Evolutionary conservation across 2,797 vertebrate genomes (phyloP), one percentile per base, ranked within the genome.

Genomic region (Leptoclinus maculatus): DNA sequence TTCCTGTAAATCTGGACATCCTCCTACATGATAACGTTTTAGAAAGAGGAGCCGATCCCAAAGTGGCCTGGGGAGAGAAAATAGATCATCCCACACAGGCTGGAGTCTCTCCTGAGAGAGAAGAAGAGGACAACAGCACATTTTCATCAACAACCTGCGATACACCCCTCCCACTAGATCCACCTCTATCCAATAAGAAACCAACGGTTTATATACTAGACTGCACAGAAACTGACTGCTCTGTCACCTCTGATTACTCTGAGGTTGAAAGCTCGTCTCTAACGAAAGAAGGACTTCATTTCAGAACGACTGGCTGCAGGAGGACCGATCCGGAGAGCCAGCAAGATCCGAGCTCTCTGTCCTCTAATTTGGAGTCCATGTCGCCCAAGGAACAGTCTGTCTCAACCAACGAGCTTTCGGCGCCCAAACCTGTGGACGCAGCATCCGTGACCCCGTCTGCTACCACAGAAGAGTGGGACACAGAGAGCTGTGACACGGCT

Each of bases 141-240:
- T 71, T 94, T 54, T 95, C 94, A n/a, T 95, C 96, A 43, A 95
- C 95, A 29, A 95, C 94, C 84, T 95, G 93, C 9, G 89, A 93
- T 39, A 96, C 95, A 2, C 91, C 90, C 0, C 74, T 94, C 43
- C 96, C 96, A 8, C 59, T 95, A 58, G 96, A 96, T 75, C 94
- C 94, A 21, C 94, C 94, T 2, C 66, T 91, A 63, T 96, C 95
- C 0, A 94, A 87, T 74, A 95, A 94, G 89, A 97, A 96, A 32
- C 89, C 94, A 2, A 1, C 82, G 64, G 92, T 96, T 64, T 95
- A 90, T 32, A 71, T 95, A 32, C 12, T 93, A 8, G 95, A 96
- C 89, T 96, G 92, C 87, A 97, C 97, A 0, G 97, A 99, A 78
- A 96, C 96, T 0, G 97, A 99, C 91, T 97, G 95, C 90, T 99